Conservation (phyloP, 2,797 vertebrate species). For the Alauda arvensis region DNA sequence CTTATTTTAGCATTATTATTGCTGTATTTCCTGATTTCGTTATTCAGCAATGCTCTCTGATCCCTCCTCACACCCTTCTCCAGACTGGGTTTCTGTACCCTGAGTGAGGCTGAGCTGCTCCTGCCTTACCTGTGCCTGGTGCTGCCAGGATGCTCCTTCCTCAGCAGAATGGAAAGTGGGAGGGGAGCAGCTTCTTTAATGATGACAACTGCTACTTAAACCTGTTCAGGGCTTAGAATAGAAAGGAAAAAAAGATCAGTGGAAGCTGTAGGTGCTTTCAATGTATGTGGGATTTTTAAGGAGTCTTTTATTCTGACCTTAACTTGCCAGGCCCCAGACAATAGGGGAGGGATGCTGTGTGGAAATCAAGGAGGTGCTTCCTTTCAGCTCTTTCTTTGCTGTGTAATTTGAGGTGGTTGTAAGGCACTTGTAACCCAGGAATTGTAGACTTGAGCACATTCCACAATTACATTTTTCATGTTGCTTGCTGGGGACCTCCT, state of each 20-base stretch:
- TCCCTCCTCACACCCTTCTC: not conserved
- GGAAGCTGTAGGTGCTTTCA: not conserved
- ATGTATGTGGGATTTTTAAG: constrained; percentile 1
- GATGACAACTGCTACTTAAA: constrained; percentile 9
- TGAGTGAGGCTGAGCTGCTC: rapidly evolving
- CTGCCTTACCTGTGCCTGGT: not conserved
- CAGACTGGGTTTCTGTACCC: not conserved
- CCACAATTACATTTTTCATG: not conserved
- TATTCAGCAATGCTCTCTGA: not conserved
- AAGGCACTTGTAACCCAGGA: not conserved
- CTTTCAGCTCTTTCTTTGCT: not conserved
- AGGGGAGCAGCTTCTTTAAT: not conserved
- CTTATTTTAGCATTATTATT: not conserved
- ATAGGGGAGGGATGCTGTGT: not conserved
- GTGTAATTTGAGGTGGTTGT: not conserved
- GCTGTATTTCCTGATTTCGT: rapidly evolving
- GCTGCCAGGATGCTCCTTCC: not conserved
- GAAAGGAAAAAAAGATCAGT: not conserved
- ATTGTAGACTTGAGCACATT: not conserved
- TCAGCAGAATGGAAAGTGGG: not conserved
- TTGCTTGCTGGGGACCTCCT: not conserved
- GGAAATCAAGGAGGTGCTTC: not conserved
- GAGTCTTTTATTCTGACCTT: constrained; percentile 10
- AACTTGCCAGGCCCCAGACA: not conserved
- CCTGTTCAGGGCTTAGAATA: not conserved